These are phyloP conservation scores for Shinisaurus crocodilurus DNA, from an alignment of 2,113 vertebrate species.

Conservation along the genomic window DNA sequence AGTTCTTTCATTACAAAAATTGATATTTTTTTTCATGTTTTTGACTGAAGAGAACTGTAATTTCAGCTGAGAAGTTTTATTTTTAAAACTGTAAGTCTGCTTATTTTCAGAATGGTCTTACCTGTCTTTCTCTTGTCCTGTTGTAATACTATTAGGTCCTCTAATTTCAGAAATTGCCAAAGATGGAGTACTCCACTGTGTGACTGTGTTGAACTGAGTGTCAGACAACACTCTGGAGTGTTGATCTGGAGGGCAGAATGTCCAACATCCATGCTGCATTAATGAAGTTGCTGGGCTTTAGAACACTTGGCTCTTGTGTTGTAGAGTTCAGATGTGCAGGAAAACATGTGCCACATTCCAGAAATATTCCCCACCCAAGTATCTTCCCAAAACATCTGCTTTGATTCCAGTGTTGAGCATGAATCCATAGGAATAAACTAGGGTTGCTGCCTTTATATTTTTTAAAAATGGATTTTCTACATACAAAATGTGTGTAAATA, in stretches of 20 bases:
- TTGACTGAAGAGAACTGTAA: not conserved
- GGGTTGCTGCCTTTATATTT: not conserved
- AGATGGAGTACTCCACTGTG: not conserved
- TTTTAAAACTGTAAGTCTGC: not conserved
- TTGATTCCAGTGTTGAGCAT: not conserved
- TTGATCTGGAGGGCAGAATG: not conserved
- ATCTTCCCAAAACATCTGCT: not conserved
- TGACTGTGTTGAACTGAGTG: not conserved
- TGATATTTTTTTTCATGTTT: not conserved
- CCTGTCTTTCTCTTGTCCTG: fast-evolving
- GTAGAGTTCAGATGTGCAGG: not conserved
- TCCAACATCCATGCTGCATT: not conserved
- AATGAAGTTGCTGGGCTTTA: not conserved
- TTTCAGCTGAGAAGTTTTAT: constrained; percentile 5
- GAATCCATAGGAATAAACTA: not conserved
- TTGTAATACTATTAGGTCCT: not conserved
- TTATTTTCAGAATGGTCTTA: not conserved
- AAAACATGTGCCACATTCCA: not conserved
- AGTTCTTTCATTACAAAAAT: not conserved
- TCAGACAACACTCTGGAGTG: not conserved
- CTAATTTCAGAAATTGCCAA: not conserved
- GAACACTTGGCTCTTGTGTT: too few species aligned
- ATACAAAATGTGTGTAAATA: not conserved
- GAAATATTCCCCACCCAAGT: not conserved
- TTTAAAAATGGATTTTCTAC: not conserved